Conservation (phyloP, 2,888 invertebrate species). For the Synergus laeviventris region DNA sequence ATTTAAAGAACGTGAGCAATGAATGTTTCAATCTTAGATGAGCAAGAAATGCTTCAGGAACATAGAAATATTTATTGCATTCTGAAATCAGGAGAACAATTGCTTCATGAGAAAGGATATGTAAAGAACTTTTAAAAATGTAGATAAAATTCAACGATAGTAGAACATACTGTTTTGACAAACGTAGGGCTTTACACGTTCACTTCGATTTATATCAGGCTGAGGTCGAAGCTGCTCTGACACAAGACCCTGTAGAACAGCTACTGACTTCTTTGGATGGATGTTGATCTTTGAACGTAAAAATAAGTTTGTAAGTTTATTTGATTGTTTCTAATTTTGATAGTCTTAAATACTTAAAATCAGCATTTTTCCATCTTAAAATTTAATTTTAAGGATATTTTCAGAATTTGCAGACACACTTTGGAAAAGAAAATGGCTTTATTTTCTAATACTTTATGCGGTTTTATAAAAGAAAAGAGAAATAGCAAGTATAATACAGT, state of each 20-base stretch:
- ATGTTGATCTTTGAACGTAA: conserved; percentile 17
- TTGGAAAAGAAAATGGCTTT: not conserved
- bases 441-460: not conserved
- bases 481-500: not conserved
- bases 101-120: conserved; percentile 3
- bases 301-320: not conserved
- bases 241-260: conserved; percentile 52
- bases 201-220: conserved; percentile 62
- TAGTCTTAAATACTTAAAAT: not conserved
- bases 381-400: not conserved
- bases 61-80: conserved; percentile 71
- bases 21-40: conserved; percentile 69
- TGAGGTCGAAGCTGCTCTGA: conserved; percentile 53
- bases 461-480: not conserved
- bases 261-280: conserved; percentile 45
- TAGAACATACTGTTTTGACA: conserved; percentile 67
- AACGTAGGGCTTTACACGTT: conserved; percentile 66
- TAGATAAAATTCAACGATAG: not conserved
- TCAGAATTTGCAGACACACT: not conserved
- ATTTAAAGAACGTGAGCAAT: conserved; percentile 62
- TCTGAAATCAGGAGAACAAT: conserved; percentile 55
- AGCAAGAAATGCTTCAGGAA: conserved; percentile 68
- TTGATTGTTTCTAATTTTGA: not conserved
- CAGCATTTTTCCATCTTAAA: not conserved
- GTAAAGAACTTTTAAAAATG: not conserved